Percentiles rank a stretch among this genome's conserved stretches.
Conservation (phyloP, 2,888 invertebrate species). For the Xanthia togata region DNA sequence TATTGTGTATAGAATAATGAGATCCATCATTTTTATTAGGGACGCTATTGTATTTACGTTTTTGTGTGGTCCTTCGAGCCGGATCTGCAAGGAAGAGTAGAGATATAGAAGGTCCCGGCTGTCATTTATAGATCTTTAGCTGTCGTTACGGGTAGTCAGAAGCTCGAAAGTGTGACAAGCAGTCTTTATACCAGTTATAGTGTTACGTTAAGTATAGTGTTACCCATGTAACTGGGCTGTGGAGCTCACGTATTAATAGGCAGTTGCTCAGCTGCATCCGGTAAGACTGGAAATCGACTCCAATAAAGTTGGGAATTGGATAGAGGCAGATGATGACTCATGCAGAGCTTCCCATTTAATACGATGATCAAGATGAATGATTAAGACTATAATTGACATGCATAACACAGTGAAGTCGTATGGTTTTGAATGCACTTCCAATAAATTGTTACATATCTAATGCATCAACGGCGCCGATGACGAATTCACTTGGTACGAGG, state of each 20-base stretch:
- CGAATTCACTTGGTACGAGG: conserved; percentile 3
- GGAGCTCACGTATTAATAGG: too few species aligned
- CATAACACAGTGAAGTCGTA: neutral
- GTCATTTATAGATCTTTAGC: too few species aligned
- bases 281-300: neutral
- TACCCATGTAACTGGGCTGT: too few species aligned
- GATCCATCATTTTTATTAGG: neutral
- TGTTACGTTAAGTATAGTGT: too few species aligned
- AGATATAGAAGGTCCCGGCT: too few species aligned
- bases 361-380: neutral
- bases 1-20: neutral
- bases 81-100: neutral
- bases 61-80: neutral
- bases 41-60: neutral
- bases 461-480: conserved; percentile 18
- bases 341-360: too few species aligned
- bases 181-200: too few species aligned
- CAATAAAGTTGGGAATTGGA: neutral
- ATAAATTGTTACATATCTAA: neutral
- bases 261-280: too few species aligned
- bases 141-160: too few species aligned
- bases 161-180: too few species aligned
- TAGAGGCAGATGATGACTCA: neutral
- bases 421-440: conserved; percentile 1
- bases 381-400: conserved; percentile 8